Conservation (phyloP, 2,113 vertebrate genomes). For the Pan troglodytes region DNA sequence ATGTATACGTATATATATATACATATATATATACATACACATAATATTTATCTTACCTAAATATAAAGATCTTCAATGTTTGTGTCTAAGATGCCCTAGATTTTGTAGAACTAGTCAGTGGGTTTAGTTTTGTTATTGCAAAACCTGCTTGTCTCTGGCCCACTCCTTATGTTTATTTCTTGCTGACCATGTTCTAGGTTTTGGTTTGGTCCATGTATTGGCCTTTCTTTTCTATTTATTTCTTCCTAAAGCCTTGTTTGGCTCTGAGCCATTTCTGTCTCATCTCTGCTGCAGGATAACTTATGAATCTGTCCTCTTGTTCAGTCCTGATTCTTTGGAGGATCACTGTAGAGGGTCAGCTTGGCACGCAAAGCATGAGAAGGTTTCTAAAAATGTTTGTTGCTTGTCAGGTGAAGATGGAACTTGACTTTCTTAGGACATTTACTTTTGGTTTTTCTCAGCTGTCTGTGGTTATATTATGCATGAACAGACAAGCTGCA, state of each 20-base stretch:
- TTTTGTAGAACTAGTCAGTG: not conserved
- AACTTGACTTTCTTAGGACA: not conserved
- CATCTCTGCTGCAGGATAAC: not conserved
- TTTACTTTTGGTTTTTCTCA: not conserved
- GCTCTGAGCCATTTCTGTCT: not conserved
- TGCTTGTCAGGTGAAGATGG: not conserved
- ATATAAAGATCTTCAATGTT: not conserved
- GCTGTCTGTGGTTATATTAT: not conserved
- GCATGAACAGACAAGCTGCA: not conserved
- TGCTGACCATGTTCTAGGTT: not conserved
- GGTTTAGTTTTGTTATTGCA: constrained; percentile 1
- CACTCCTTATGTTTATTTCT: not conserved
- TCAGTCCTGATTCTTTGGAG: not conserved
- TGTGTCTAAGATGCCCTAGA: not conserved
- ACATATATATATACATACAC: not conserved
- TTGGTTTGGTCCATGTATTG: not conserved
- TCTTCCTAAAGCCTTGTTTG: not conserved
- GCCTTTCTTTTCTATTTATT: not conserved
- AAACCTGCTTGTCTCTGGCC: not conserved
- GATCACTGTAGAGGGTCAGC: not conserved
- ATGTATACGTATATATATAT: not conserved
- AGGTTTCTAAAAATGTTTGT: not conserved
- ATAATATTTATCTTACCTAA: not conserved
- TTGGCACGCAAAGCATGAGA: not conserved
- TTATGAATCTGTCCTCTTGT: not conserved